Percentiles rank a stretch among this genome's conserved stretches.
phyloP scores from a whole-genome alignment of 2,888 invertebrate species.

The Himalopsyche kuldschensis region DNA sequence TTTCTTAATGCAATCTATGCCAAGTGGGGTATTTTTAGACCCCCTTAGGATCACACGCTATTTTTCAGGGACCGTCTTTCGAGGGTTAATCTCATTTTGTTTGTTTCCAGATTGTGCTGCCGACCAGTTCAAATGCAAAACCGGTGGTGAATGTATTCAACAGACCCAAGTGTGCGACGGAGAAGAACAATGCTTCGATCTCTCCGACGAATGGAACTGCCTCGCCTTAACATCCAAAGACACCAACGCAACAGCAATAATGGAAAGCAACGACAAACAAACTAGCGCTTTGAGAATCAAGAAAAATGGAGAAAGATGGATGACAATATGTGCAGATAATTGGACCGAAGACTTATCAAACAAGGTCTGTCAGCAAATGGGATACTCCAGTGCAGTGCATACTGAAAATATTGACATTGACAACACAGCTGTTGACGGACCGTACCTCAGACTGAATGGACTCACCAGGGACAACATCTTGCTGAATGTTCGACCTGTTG shows the following conservation, averaged over 20 bases:
- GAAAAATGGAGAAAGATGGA: constrained; percentile 43
- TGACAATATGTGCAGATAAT: constrained; percentile 56
- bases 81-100: background rate
- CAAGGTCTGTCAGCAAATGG: constrained; percentile 58
- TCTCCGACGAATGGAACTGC: constrained; percentile 67
- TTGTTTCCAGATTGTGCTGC: constrained; percentile 52
- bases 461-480: constrained; percentile 44
- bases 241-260: constrained; percentile 17
- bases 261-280: constrained; percentile 22
- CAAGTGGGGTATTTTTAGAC: too few relatives aligned
- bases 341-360: constrained; percentile 60
- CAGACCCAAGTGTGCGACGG: constrained; percentile 60
- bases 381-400: constrained; percentile 52
- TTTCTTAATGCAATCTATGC: too few relatives aligned
- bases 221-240: constrained; percentile 36
- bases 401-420: constrained; percentile 26
- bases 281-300: constrained; percentile 17
- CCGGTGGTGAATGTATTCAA: constrained; percentile 61
- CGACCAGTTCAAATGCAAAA: constrained; percentile 59
- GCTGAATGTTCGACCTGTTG: constrained; percentile 51
- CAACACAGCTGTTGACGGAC: background rate
- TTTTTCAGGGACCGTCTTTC: too few relatives aligned
- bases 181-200: constrained; percentile 61
- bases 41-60: too few relatives aligned
- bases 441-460: constrained; percentile 25